Evolutionary conservation across 2,797 vertebrate genomes (phyloP).

Genomic region (Sphenodon punctatus): DNA sequence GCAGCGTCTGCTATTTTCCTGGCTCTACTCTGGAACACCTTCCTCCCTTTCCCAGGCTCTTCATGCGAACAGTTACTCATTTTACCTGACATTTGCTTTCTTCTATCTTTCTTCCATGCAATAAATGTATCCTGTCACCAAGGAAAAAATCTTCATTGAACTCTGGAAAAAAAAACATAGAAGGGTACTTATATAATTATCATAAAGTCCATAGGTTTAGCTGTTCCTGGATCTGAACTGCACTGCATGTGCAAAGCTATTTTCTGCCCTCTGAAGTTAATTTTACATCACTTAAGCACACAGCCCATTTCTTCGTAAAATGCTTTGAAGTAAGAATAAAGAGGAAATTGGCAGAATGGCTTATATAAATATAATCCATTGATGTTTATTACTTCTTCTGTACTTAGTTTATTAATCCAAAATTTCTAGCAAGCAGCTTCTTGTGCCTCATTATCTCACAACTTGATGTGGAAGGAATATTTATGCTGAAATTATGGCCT

Average conservation of each 20-base stretch:
- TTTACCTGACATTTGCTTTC: slow-evolving; percentile 72
- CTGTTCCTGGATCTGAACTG: slow-evolving; percentile 4
- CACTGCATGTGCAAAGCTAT: background rate
- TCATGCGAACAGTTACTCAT: no score
- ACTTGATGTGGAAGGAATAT: background rate
- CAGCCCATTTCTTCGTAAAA: background rate
- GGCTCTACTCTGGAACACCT: no score
- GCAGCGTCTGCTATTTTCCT: no score
- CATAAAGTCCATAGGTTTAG: background rate
- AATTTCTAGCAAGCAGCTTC: background rate
- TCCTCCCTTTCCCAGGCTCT: no score
- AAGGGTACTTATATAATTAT: background rate
- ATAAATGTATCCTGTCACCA: slow-evolving; percentile 46
- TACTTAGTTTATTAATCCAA: background rate
- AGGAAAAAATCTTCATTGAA: slow-evolving; percentile 66
- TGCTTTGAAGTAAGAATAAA: slow-evolving; percentile 8
- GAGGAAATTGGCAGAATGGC: background rate
- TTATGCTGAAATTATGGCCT: background rate
- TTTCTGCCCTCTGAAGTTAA: slow-evolving; percentile 34
- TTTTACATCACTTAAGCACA: background rate
- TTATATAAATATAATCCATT: background rate
- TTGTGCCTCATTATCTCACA: background rate
- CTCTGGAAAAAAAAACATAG: slow-evolving; percentile 32
- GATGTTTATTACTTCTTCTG: background rate
- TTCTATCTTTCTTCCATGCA: slow-evolving; percentile 68